Evolutionary conservation across 2,113 vertebrate genomes (phyloP).

Genomic region (Zosterops hypoxanthus): DNA sequence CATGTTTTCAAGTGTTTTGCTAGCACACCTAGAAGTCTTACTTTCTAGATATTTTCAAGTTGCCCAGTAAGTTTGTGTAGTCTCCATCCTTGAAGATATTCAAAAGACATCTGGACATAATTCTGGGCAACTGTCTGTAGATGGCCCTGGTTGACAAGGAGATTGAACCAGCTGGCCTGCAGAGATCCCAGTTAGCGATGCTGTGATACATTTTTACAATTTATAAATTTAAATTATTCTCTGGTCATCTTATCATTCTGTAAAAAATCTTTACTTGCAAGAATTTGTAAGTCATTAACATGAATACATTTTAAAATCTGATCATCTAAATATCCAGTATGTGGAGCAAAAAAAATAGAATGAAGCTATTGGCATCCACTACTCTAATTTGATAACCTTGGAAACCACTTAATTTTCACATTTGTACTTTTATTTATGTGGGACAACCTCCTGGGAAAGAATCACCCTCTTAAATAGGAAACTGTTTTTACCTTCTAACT

Average conservation of each 20-base stretch:
- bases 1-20: not conserved
- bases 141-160: not conserved
- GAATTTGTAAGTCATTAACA: not conserved
- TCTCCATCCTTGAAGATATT: not conserved
- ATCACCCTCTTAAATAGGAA: not conserved
- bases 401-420: not conserved
- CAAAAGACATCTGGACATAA: not conserved
- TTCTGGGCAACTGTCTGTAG: not conserved
- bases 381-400: not conserved
- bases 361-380: not conserved
- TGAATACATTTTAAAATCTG: not conserved
- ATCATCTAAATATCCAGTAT: not conserved
- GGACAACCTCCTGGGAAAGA: not conserved
- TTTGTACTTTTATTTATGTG: not conserved
- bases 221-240: not conserved
- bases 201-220: not conserved
- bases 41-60: not conserved
- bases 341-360: not conserved
- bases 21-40: not conserved
- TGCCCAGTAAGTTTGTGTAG: not conserved
- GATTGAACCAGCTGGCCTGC: not conserved
- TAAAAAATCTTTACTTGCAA: not conserved
- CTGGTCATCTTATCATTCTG: not conserved
- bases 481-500: slow-evolving; percentile 12
- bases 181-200: not conserved